Base-by-base conservation (phyloP, 2,888 invertebrate genomes). In the Hololepta plana region DNA sequence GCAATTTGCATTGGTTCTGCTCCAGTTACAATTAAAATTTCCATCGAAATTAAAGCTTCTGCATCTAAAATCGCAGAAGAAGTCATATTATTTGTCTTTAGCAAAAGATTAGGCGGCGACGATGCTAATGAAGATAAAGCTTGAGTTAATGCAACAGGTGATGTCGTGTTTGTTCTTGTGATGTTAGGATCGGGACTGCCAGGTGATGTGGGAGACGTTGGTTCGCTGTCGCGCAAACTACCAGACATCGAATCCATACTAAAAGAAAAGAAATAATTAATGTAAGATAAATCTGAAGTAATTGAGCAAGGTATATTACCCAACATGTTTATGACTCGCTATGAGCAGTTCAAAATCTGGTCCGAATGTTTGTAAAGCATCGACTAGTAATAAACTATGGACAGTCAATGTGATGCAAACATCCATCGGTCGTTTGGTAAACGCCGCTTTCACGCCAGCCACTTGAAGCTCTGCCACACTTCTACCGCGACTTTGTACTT, bases 161-260 rank as follows among this genome's bases (percentile, higher is more conserved):
- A 68, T 32, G 57, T 60, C 27, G 49, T 47, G 34, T 40, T 47
- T 2, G 26, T 35, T 20, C 39, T 37, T 4, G 32, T 29, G 3
- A 44, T 23, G 4, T 43, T 46, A 1, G 63, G 60, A 44, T 72
- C 70, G 1, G 77, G 80, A 28, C 73, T 75, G n/a, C 62, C 72
- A 8, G 84, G 87, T 0, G 84, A 81, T 12, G 67, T 67, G 1
- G 90, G 91, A 1, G 88, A 88, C 24, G 80, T 82, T 4, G 90
- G 85, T 53, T 90, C 87, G 43, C 88, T 90, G 47, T 87, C 90
- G 38, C 75, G 67, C 36, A 93, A 67, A 52, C 88, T 88, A 27
- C 93, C 91, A 34, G 90, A 91, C 36, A 80, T 70, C 32, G 84
- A 87, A 57, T 93, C 91, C 81, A 93, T 84, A 3, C 84, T 82